Evolutionary conservation across 2,797 vertebrate species (phyloP).

Genomic region (Arctocebus calabarensis): DNA sequence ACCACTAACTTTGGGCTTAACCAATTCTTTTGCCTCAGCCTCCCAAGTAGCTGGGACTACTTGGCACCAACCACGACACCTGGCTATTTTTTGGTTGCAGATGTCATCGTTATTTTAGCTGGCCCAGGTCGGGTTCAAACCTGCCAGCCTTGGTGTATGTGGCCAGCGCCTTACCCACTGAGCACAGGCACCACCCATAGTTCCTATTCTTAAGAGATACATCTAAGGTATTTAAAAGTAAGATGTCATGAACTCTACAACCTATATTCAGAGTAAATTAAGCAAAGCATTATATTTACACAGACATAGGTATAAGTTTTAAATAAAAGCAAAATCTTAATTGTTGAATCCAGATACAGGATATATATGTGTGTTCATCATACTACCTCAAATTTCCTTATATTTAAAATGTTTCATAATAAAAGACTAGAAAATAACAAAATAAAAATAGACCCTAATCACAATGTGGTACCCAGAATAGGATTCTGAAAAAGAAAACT

Average conservation of each 20-base stretch:
- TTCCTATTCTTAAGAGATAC: neutral
- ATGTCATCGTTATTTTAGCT: too few species aligned
- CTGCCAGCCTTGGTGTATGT: too few species aligned
- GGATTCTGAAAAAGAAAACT: neutral
- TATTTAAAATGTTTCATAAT: neutral
- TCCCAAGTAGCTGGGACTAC: too few species aligned
- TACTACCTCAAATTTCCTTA: neutral
- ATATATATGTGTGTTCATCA: neutral
- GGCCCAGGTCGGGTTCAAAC: too few species aligned
- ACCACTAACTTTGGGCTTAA: too few species aligned
- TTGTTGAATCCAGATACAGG: neutral
- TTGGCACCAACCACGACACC: too few species aligned
- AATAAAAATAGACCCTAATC: neutral
- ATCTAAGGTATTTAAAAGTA: constrained; percentile 9
- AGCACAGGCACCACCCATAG: neutral
- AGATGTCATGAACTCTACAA: neutral
- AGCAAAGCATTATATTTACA: neutral
- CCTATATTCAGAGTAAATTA: neutral
- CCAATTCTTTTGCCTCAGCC: too few species aligned
- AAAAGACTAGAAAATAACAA: neutral
- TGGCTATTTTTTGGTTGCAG: too few species aligned
- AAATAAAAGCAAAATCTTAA: neutral
- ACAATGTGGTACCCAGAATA: neutral
- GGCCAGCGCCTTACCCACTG: too few species aligned
- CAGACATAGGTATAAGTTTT: neutral